Evolutionary conservation across 2,888 invertebrate genomes (phyloP).

Genomic region (Eupsilia transversa): DNA sequence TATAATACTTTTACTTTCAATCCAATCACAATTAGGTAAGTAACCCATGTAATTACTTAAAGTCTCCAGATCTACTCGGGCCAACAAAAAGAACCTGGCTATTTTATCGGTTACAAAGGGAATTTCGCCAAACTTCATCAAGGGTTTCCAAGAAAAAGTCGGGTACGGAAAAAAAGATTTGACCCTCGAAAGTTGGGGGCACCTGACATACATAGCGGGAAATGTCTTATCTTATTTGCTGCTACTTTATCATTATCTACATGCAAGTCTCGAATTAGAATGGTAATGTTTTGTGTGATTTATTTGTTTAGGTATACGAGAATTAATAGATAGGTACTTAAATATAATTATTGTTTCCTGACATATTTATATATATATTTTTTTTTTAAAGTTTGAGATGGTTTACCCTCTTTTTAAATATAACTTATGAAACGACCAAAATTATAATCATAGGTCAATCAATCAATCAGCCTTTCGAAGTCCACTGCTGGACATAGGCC

Average conservation of each 20-base stretch:
- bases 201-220: slow-evolving; percentile 44
- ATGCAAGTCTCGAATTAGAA: slow-evolving; percentile 23
- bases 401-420: no score
- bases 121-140: slow-evolving; percentile 66
- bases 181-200: slow-evolving; percentile 49
- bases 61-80: slow-evolving; percentile 54
- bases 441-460: neutral
- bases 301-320: neutral
- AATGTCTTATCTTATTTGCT: slow-evolving; percentile 58
- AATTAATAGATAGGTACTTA: neutral
- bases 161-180: slow-evolving; percentile 58
- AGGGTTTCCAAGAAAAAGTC: slow-evolving; percentile 60
- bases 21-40: slow-evolving; percentile 69
- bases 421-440: neutral
- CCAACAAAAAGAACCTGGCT: slow-evolving; percentile 65
- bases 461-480: no score
- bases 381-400: no score
- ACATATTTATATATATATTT: no score
- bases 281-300: slow-evolving; percentile 13
- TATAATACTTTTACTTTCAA: slow-evolving; percentile 63
- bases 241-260: slow-evolving; percentile 48
- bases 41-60: slow-evolving; percentile 70
- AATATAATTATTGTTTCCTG: neutral
- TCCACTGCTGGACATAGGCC: no score
- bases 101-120: slow-evolving; percentile 66